Conservation (phyloP, 2,888 invertebrate species). For the Caenorhabditis doughertyi region DNA sequence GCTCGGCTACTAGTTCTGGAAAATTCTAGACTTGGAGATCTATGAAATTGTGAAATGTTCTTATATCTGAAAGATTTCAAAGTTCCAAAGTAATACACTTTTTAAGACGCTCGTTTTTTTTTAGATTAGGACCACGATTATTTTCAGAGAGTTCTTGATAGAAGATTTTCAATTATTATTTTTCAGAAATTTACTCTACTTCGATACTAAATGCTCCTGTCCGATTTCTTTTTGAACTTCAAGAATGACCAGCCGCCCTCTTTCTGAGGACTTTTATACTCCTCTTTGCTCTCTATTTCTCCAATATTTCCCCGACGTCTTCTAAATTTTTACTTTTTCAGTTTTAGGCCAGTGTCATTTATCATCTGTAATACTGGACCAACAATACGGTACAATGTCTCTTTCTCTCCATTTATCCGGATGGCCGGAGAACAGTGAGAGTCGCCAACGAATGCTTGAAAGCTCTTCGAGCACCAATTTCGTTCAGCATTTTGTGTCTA, state of each 20-base stretch:
- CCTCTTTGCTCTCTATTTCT: conserved; percentile 13
- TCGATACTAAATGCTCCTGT: too few relatives aligned
- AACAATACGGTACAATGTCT: conserved; percentile 49
- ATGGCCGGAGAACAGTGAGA: conserved; percentile 72
- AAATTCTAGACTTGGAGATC: not conserved
- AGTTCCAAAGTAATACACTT: too few relatives aligned
- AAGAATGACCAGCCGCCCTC: not conserved
- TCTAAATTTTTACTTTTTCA: not conserved
- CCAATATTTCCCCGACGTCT: not conserved
- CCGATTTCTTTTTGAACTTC: too few relatives aligned
- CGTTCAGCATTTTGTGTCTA: conserved; percentile 63
- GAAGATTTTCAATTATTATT: too few relatives aligned
- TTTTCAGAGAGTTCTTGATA: too few relatives aligned
- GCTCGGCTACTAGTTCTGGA: too few relatives aligned
- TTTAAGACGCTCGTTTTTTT: too few relatives aligned
- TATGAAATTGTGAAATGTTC: too few relatives aligned
- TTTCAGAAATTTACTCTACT: too few relatives aligned
- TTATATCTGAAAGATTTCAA: too few relatives aligned
- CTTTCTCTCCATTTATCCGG: conserved; percentile 69
- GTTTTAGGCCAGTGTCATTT: not conserved
- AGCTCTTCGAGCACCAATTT: conserved; percentile 70
- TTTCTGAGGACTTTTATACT: conserved; percentile 2
- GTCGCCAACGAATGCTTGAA: conserved; percentile 73
- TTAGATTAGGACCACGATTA: too few relatives aligned
- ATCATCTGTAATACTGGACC: conserved; percentile 34